Base-by-base conservation (phyloP, 2,797 vertebrate genomes). In the Limnodromus scolopaceus region DNA sequence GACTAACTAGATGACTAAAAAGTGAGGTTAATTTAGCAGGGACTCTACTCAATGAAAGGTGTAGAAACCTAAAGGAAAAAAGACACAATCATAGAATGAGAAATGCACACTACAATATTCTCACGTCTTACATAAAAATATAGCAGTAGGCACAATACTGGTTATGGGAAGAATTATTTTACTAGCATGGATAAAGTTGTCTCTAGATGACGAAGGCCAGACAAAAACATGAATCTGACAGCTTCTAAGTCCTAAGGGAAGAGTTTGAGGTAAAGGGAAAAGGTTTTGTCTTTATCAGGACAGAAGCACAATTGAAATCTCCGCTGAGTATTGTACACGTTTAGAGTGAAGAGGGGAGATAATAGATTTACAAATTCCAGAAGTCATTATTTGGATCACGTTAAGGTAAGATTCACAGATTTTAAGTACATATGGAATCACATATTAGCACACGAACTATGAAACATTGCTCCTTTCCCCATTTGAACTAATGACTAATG, bases 191-290 rank as follows among this genome's bases (percentile, higher is more conserved):
- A 93, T 84, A 68, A 87, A 94, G 18, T 76, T 80, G 58, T 96
- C 68, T 90, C 74, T 76, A 83, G 91, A 79, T 91, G 91, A 93
- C 69, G 79, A 87, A 87, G 22, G 71, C 64, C 74, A 94, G 77
- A 93, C 55, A 90, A 96, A 97, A 95, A 28, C 80, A 91, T 43
- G 63, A 92, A 79, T 95, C 84, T 95, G 89, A 91, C 80, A 91
- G 82, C 16, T 85, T 92, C 82, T 68, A 72, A 46, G 61, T 85
- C 90, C 83, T 90, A 61, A 84, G 79, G 92, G 91, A 91, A 89
- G 68, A 77, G 18, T 87, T 90, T 92, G 88, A 94, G 32, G 76
- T 81, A 94, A 94, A 94, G 79, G 43, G 58, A 77, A 96, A 89
- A 93, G 30, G 24, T 93, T 95, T 95, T 95, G 32, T 88, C 86